Evolutionary conservation across 2,888 invertebrate species (phyloP).

Genomic region (Listrodromus nycthemerus): DNA sequence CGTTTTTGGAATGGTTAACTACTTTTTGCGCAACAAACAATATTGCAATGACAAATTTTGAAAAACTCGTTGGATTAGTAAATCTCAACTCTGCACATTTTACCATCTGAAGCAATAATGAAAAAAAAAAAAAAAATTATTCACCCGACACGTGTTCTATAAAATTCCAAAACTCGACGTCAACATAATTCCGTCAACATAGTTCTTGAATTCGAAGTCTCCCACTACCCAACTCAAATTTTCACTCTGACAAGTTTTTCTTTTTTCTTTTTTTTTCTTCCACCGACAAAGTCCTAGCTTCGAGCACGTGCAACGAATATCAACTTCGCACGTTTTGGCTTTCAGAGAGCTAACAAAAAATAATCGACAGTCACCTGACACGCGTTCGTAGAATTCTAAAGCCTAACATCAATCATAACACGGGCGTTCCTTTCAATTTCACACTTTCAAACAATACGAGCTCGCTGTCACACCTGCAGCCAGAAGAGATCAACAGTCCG

Average conservation of each 20-base stretch:
- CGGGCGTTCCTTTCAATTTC: not conserved
- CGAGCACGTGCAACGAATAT: not conserved
- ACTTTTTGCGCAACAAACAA: no score
- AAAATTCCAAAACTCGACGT: not conserved
- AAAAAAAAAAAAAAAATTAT: not conserved
- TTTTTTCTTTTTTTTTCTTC: not conserved
- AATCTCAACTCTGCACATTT: not conserved
- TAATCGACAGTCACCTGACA: not conserved
- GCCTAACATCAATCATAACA: conserved; percentile 11
- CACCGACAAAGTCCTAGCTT: not conserved
- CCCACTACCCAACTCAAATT: no score
- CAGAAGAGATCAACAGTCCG: not conserved
- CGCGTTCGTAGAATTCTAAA: not conserved
- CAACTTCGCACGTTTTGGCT: not conserved
- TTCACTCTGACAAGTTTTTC: not conserved
- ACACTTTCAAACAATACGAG: not conserved
- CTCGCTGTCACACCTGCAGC: conserved; percentile 36
- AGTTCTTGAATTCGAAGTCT: no score
- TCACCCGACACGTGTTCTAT: not conserved
- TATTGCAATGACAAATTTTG: no score
- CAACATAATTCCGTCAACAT: not conserved
- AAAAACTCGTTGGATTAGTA: no score
- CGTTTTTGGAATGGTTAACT: no score
- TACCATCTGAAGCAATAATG: not conserved
- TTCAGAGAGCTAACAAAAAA: not conserved